Base-by-base conservation (phyloP, 2,797 vertebrate genomes). In the Malacoctenus gilli region DNA sequence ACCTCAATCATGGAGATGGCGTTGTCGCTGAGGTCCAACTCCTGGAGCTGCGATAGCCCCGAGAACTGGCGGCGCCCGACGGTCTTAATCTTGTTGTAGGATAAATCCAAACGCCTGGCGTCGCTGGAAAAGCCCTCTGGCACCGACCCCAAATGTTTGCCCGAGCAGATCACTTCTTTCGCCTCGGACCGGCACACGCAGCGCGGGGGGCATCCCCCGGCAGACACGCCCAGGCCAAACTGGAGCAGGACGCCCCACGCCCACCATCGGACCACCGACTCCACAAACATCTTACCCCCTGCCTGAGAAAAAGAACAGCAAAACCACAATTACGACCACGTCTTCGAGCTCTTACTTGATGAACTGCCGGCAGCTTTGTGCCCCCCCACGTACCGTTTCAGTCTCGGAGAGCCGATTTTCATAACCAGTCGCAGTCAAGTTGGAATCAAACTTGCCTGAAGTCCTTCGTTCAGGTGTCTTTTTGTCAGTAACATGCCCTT, bases 1-100 rank as follows among this genome's bases (percentile, higher is more conserved):
- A 94, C 93, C 63, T 93, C 92, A 56, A 93, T 92, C 91, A 92
- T 91, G 31, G 92, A 90, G 83, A 93, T 91, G 19, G 87, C 43
- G 60, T 93, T 97, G 59, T 94, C 85, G 52, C 93, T 95, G 42
- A 97, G 90, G 81, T 97, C 93, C 75, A 97, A 80, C 68, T 95
- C 94, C 64, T 82, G 91, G 28, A 97, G 91, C 61, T 91, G 90
- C 16, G 64, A 57, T 30, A 96, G 85, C 18, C 90, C 87, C 2
- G 86, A 91, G 49, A 97, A 94, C 85, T 94, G 93, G 20, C 92
- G 91, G 1, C 83, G 92, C 28, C 89, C 89, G 13, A 96, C 82
- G 0, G 89, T 94, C 83, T 93, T 91, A 58, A 97, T 86, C 61
- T 81, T 92, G 72, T 97, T 97, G 54, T 85, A 77, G 61, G 94